phyloP scores from a whole-genome alignment of 2,113 vertebrate species.

The Osmerus mordax region DNA sequence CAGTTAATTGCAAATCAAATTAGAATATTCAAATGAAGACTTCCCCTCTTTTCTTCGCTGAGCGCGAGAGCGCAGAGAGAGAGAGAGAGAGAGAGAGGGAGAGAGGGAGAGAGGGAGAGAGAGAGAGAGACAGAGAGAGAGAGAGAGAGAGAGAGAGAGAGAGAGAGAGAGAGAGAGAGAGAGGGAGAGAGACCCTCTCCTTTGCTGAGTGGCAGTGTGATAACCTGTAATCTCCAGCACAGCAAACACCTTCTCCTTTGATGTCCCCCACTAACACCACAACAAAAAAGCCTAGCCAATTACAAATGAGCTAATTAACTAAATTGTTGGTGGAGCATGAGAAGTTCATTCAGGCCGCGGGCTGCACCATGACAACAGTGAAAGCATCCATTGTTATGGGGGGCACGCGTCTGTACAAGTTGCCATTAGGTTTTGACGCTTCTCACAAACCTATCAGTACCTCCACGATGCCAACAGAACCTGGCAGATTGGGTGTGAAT shows the following conservation, averaged over 20 bases:
- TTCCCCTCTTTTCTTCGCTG: constrained; percentile 65
- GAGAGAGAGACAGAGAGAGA: too few relatives aligned
- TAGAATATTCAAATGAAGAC: constrained; percentile 80
- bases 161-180: too few relatives aligned
- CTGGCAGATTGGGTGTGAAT: constrained; percentile 56
- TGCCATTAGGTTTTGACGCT: constrained; percentile 81
- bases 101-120: too few relatives aligned
- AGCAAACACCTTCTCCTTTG: constrained; percentile 96
- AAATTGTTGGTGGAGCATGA: constrained; percentile 99
- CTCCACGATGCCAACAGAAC: constrained; percentile 21
- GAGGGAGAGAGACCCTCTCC: constrained; percentile 59
- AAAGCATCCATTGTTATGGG: constrained; percentile 85
- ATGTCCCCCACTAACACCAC: constrained; percentile 95
- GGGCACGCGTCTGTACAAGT: constrained; percentile 83
- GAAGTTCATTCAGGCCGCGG: constrained; percentile 96
- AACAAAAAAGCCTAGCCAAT: constrained; percentile 97
- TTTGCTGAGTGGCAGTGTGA: constrained; percentile 79
- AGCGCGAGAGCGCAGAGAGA: too few relatives aligned
- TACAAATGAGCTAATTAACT: constrained; percentile 99
- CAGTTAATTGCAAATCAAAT: constrained; percentile 81
- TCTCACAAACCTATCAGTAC: constrained; percentile 63
- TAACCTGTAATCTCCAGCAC: constrained; percentile 82
- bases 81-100: too few relatives aligned
- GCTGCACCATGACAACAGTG: constrained; percentile 98
- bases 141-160: too few relatives aligned